phyloP scores from a whole-genome alignment of 2,888 invertebrate species.

The Pteria penguin region DNA sequence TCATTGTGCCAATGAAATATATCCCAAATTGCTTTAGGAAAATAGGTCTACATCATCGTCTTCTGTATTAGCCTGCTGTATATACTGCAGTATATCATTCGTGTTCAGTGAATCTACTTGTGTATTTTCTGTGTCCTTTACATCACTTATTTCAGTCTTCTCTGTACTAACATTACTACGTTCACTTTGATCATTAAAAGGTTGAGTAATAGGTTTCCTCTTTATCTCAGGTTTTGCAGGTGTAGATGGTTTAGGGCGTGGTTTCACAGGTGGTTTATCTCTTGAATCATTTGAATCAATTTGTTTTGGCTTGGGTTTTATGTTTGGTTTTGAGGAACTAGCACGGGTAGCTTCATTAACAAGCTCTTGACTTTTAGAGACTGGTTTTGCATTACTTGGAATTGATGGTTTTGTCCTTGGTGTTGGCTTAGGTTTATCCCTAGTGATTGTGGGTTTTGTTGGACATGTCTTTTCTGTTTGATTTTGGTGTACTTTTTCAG shows the following conservation, averaged over 20 bases:
- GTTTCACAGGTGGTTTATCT: slow-evolving; percentile 41
- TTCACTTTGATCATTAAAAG: too few relatives aligned
- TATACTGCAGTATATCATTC: slow-evolving; percentile 69
- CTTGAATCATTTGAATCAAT: background rate
- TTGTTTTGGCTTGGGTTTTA: slow-evolving; percentile 3
- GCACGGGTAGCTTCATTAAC: slow-evolving; percentile 26
- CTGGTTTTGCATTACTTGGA: background rate
- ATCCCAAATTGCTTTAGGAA: slow-evolving; percentile 51
- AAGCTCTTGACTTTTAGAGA: background rate
- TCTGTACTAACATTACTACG: background rate
- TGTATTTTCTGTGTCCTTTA: background rate
- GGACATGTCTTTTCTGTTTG: background rate
- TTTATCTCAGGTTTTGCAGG: slow-evolving; percentile 26
- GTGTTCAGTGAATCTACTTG: slow-evolving; percentile 36
- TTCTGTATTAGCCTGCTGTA: slow-evolving; percentile 55
- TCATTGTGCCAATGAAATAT: too few relatives aligned
- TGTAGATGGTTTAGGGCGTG: slow-evolving; percentile 45
- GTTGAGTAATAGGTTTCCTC: too few relatives aligned
- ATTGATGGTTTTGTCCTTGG: background rate
- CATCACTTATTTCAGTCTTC: background rate
- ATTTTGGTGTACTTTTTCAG: background rate
- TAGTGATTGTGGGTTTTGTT: background rate
- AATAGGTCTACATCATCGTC: slow-evolving; percentile 67
- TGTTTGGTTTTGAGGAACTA: slow-evolving; percentile 21
- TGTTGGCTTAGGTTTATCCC: background rate